Evolutionary conservation across 2,888 invertebrate species (phyloP).

Genomic region (Atrina japonica): DNA sequence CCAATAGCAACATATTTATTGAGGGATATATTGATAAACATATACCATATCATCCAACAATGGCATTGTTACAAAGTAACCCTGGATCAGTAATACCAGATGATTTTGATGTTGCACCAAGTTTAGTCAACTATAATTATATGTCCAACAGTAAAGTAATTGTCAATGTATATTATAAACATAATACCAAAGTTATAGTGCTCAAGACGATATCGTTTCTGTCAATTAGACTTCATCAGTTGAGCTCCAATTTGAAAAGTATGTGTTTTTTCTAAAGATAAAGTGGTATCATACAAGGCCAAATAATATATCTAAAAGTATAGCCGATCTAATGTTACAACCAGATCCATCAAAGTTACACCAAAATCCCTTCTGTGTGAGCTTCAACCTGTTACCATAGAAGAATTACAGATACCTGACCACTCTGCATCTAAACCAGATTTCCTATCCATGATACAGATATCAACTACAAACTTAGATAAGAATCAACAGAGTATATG

Average conservation of each 20-base stretch:
- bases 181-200: too few relatives aligned
- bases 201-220: too few relatives aligned
- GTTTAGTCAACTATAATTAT: background rate
- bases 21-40: slow-evolving; percentile 5
- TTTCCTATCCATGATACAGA: background rate
- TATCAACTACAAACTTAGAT: background rate
- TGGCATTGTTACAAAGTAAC: background rate
- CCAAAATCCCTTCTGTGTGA: slow-evolving; percentile 20
- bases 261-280: too few relatives aligned
- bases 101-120: slow-evolving; percentile 14
- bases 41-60: slow-evolving; percentile 2
- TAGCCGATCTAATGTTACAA: background rate
- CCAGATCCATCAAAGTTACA: slow-evolving; percentile 12
- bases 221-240: too few relatives aligned
- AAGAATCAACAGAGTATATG: background rate
- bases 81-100: slow-evolving; percentile 9
- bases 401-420: background rate
- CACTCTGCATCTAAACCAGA: background rate
- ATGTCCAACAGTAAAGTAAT: background rate
- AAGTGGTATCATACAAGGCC: too few relatives aligned
- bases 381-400: slow-evolving; percentile 12
- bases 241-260: too few relatives aligned
- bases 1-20: background rate
- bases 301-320: too few relatives aligned
- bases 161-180: background rate